Percentiles rank a stretch among this genome's conserved stretches.
Conservation (phyloP, 1,140 invertebrate genomes). For the Drosophila tsacasi region DNA sequence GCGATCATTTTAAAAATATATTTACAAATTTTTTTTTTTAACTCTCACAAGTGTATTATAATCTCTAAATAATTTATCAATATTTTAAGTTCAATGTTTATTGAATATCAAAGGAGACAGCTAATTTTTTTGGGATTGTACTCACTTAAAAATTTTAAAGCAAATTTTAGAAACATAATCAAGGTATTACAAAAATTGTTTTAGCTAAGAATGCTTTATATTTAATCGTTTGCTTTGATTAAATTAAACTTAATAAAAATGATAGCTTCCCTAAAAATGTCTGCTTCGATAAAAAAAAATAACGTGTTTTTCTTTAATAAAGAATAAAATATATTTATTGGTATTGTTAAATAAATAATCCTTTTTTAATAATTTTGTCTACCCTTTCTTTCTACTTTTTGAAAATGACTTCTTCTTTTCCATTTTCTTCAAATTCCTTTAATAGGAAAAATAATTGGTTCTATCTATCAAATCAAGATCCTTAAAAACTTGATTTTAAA, state of each 20-base stretch:
- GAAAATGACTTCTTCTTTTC: background rate
- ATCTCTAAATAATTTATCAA: background rate
- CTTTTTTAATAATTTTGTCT: background rate
- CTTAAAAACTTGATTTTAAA: background rate
- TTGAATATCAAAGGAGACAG: too few species aligned
- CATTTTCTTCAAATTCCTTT: background rate
- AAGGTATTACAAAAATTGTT: background rate
- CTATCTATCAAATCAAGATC: background rate
- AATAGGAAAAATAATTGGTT: background rate
- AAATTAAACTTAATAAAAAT: too few species aligned
- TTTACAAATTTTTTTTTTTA: accelerated
- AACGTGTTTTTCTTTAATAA: background rate
- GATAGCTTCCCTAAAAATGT: background rate
- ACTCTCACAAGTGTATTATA: background rate
- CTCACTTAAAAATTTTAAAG: background rate
- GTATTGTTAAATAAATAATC: background rate
- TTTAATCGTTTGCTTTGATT: background rate
- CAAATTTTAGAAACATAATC: background rate
- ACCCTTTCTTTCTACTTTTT: too few species aligned
- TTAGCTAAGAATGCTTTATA: background rate
- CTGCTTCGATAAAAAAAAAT: background rate
- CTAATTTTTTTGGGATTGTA: background rate
- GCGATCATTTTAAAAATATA: background rate
- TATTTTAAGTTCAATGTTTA: background rate
- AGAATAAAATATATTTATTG: background rate